Conservation (phyloP, 2,888 invertebrate genomes). For the Aquatica leii region DNA sequence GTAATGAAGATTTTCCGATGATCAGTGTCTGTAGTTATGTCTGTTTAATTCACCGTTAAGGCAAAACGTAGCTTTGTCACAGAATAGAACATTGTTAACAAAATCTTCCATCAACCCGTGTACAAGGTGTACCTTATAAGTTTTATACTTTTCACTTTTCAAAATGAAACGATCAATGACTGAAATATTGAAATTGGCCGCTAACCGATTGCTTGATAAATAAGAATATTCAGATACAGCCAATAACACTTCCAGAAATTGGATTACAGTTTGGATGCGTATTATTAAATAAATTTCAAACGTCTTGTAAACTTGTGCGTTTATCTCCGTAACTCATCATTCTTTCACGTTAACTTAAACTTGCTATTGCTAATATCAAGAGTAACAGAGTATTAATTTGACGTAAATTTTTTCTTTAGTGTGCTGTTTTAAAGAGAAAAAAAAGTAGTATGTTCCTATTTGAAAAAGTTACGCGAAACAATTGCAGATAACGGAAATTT, state of each 20-base stretch:
- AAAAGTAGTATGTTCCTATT: too few species aligned
- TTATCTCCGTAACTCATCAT: not conserved
- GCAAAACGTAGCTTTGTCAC: constrained; percentile 8
- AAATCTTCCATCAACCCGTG: constrained; percentile 2
- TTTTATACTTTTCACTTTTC: not conserved
- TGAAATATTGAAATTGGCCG: not conserved
- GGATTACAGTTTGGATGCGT: constrained; percentile 9
- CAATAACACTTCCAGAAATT: not conserved
- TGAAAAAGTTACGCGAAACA: too few species aligned
- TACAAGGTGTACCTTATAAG: not conserved
- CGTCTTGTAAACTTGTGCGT: constrained; percentile 14
- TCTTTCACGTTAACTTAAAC: constrained; percentile 11
- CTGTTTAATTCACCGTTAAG: not conserved
- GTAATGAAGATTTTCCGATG: constrained; percentile 13
- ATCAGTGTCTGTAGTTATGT: not conserved
- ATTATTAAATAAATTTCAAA: constrained; percentile 12
- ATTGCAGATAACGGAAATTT: too few species aligned
- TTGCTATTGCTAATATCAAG: constrained; percentile 10
- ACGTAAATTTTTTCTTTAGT: too few species aligned
- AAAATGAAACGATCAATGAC: not conserved
- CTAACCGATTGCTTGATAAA: not conserved
- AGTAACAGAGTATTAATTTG: too few species aligned
- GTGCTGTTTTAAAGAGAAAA: too few species aligned
- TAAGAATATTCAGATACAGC: not conserved
- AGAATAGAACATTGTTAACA: not conserved